These are phyloP conservation scores for Macquaria ambigua DNA, from an alignment of 2,113 vertebrate genomes.

Conservation along the genomic window DNA sequence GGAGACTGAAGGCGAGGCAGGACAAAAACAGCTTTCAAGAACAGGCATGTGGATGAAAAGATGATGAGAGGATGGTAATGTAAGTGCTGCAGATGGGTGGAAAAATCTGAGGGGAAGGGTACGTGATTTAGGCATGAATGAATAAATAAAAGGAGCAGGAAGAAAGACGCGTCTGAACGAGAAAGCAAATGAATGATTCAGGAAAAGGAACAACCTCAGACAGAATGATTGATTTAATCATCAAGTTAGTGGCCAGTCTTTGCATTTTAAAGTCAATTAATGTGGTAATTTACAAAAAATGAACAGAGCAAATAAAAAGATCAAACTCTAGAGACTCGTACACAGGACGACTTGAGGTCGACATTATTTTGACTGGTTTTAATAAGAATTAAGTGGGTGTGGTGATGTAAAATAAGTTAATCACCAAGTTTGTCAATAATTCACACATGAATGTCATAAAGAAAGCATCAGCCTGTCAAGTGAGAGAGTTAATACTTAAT, in stretches of 20 bases:
- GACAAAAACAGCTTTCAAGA: constrained; percentile 18
- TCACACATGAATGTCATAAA: background rate
- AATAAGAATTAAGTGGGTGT: background rate
- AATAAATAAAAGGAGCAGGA: constrained; percentile 37
- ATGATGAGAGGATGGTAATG: constrained; percentile 14
- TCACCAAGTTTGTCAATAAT: constrained; percentile 20
- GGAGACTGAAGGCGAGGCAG: background rate
- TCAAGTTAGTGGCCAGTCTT: background rate
- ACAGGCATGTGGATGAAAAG: constrained; percentile 21
- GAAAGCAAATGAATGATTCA: constrained; percentile 36
- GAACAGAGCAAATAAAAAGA: background rate
- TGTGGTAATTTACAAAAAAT: background rate
- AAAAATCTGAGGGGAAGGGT: constrained; percentile 11
- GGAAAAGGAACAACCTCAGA: constrained; percentile 12
- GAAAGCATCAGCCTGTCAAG: background rate
- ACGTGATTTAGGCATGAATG: constrained; percentile 15
- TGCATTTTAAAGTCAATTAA: background rate
- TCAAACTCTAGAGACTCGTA: background rate
- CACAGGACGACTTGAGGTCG: background rate
- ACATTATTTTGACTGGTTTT: background rate
- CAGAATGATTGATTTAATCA: constrained; percentile 27
- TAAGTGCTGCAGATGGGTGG: constrained; percentile 19
- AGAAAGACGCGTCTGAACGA: constrained; percentile 15
- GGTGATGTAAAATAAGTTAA: background rate
- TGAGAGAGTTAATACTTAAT: background rate